Evolutionary conservation across 2,797 vertebrate species (phyloP), one percentile per base, ranked within the genome.

Genomic region (Gymnocypris eckloni): DNA sequence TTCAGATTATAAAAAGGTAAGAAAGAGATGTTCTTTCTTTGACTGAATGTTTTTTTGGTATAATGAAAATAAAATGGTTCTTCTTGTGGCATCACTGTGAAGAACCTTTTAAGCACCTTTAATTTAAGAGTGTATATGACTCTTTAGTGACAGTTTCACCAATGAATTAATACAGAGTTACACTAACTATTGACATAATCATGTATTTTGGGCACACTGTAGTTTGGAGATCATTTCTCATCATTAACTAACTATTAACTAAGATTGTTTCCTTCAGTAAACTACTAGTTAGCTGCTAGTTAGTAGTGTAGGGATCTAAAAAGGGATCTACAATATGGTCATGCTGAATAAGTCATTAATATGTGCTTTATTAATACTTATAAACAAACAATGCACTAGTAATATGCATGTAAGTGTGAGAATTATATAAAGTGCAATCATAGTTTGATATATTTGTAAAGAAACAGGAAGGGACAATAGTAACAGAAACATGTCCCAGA

Each of bases 401-500:
- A 25, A 25, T n/a, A n/a, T 12, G 4, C n/a, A 25, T 13, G 59
- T 64, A 64, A 64, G 12, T n/a, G 0, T 61, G 16, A 39, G 33
- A 69, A 37, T 9, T 37, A 15, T 37, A 7, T 37, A 18, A 67
- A 67, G 66, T 37, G 16, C 33, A 37, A 8, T 37, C 64, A 33
- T 16, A 66, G 37, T 37, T 37, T 76, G 18, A 45, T 15, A 25
- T 10, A 45, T 56, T 28, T 43, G 16, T 45, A 61, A 61, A 61
- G 56, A 59, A n/a, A n/a, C 22, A 41, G 22, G 18, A 22, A 33
- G 10, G 18, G 15, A 41, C 16, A 43, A 45, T 20, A 4, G 20
- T 45, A 66, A 50, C 52, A 45, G n/a, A 82, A 82, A 82, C 16
- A 73, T 75, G 39, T 52, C 28, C 43, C 28, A 16, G 9, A n/a